Evolutionary conservation across 2,888 invertebrate species (phyloP).

Genomic region (Heliconius sara): DNA sequence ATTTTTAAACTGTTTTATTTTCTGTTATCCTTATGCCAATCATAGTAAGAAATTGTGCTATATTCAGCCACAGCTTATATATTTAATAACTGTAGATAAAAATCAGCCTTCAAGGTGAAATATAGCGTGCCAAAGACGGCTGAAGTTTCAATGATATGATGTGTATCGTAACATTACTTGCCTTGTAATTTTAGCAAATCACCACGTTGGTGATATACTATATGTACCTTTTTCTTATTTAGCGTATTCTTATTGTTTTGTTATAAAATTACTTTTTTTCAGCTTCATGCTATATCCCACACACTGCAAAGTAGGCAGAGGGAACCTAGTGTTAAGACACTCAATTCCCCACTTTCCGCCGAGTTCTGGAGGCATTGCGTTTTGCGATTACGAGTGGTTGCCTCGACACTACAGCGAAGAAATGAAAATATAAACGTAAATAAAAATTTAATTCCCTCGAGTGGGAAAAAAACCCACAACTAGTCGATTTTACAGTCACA

Average conservation of each 20-base stretch:
- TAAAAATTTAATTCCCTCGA: too few species aligned
- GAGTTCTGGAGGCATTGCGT: too few species aligned
- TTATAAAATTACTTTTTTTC: too few species aligned
- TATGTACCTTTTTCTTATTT: background rate
- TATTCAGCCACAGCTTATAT: background rate
- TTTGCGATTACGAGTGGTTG: too few species aligned
- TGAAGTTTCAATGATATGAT: slow-evolving; percentile 58
- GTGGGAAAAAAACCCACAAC: too few species aligned
- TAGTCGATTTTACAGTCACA: too few species aligned
- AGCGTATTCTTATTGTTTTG: background rate
- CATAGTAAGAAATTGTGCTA: background rate
- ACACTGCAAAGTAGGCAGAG: too few species aligned
- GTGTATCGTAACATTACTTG: slow-evolving; percentile 53
- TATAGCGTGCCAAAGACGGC: slow-evolving; percentile 65
- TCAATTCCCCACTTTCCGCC: too few species aligned
- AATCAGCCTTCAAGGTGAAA: slow-evolving; percentile 61
- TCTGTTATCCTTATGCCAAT: background rate
- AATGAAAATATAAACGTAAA: too few species aligned
- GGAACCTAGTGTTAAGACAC: too few species aligned
- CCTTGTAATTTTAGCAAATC: slow-evolving; percentile 50
- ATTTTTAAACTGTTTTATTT: background rate
- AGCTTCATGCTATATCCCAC: too few species aligned
- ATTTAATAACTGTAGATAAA: slow-evolving; percentile 29
- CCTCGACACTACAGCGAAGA: too few species aligned
- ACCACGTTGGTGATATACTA: slow-evolving; percentile 20